Percentiles rank a stretch among this genome's conserved stretches.
These are phyloP conservation scores for Macrobrachium nipponense DNA, from an alignment of 1,140 invertebrate genomes.

Conservation along the genomic window DNA sequence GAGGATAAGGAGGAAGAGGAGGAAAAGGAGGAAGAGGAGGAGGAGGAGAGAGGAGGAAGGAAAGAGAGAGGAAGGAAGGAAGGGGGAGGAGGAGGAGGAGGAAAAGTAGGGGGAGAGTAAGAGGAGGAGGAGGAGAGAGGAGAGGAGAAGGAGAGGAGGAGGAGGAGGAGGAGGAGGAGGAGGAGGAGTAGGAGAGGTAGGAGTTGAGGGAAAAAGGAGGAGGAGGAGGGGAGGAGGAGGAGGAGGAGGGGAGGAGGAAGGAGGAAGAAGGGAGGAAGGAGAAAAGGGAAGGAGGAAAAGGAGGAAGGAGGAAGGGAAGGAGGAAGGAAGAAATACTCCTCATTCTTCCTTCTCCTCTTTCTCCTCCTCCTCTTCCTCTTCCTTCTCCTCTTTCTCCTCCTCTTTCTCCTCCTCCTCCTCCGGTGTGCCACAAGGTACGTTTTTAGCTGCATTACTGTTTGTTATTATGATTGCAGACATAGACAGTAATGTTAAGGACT, in stretches of 20 bases:
- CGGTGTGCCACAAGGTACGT: no score
- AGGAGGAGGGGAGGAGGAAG: not conserved
- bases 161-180: not conserved
- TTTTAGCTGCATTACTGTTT: no score
- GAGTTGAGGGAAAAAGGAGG: conserved; percentile 3
- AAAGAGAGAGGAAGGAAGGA: not conserved
- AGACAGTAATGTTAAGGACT: no score
- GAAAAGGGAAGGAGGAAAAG: not conserved
- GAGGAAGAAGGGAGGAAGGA: not conserved
- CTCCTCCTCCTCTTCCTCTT: no score
- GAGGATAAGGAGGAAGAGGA: not conserved
- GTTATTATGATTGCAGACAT: no score
- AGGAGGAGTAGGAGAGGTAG: conserved; percentile 11
- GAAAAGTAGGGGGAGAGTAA: not conserved
- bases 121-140: not conserved
- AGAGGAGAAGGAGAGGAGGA: not conserved
- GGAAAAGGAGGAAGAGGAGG: not conserved
- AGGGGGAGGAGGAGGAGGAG: not conserved
- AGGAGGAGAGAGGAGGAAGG: not conserved
- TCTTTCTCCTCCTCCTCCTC: no score
- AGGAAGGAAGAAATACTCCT: conserved; percentile 19
- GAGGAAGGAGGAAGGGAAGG: conserved; percentile 21
- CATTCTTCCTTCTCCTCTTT: no score
- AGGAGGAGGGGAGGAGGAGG: not conserved
- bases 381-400: no score